Conservation (phyloP, 2,888 invertebrate species). For the Nephrocerus scutellatus region DNA sequence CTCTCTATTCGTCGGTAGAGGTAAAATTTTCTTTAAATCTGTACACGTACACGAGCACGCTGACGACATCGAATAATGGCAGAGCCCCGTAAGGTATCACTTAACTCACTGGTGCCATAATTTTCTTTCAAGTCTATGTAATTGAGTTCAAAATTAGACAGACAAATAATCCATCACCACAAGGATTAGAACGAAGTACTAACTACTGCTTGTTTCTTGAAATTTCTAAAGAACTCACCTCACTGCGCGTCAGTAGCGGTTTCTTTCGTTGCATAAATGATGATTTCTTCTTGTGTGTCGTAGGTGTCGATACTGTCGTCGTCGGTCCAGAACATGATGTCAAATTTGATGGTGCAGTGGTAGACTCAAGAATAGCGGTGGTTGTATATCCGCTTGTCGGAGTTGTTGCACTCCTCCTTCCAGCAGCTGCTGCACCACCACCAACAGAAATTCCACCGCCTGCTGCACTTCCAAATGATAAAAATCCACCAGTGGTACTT, state of each 20-base stretch:
- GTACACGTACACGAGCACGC: no score
- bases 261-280: slow-evolving; percentile 44
- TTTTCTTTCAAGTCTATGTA: no score
- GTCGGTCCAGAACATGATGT: slow-evolving; percentile 11
- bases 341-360: slow-evolving; percentile 15
- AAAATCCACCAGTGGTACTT: slow-evolving; percentile 13
- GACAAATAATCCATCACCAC: no score
- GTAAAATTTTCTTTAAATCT: no score
- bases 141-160: no score
- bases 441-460: slow-evolving; percentile 2
- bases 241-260: slow-evolving; percentile 46
- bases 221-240: slow-evolving; percentile 50
- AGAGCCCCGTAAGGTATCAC: no score
- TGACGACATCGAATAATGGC: no score
- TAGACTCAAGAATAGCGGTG: slow-evolving; percentile 9
- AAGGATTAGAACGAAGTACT: no score
- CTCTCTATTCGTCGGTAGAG: no score
- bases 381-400: slow-evolving; percentile 8
- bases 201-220: no score
- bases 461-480: slow-evolving; percentile 23
- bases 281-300: slow-evolving; percentile 41
- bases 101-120: no score
- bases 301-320: slow-evolving; percentile 5
- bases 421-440: slow-evolving; percentile 16
- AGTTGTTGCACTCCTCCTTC: slow-evolving; percentile 19